Conservation (phyloP, 2,113 vertebrate species). For the Stomatorhinus ivindoensis region DNA sequence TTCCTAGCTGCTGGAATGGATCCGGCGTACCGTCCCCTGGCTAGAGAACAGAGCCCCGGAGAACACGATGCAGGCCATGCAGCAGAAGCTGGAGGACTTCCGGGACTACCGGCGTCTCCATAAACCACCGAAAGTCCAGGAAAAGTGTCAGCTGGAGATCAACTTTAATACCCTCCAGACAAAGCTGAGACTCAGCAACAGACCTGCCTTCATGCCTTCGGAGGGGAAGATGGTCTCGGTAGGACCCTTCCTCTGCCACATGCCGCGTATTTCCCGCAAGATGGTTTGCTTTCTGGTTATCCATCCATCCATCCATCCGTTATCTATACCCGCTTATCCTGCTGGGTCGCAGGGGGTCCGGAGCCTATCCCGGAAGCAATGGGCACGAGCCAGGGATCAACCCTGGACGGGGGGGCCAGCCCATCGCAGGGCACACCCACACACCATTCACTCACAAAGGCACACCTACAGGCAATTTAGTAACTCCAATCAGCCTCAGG, state of each 20-base stretch:
- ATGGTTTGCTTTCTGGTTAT: neutral
- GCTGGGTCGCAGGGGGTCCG: no score
- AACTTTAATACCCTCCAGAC: conserved; percentile 99
- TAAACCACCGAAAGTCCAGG: conserved; percentile 96
- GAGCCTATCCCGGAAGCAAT: no score
- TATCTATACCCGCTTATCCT: no score
- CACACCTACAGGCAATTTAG: no score
- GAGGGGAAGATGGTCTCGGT: conserved; percentile 98
- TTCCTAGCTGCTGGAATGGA: conserved; percentile 87
- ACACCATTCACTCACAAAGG: no score
- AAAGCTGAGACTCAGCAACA: conserved; percentile 93
- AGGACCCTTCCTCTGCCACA: conserved; percentile 31
- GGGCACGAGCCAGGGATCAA: no score
- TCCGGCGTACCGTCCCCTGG: conserved; percentile 93
- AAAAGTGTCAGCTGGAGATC: conserved; percentile 98
- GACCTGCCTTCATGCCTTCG: conserved; percentile 96
- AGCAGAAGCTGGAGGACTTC: conserved; percentile 98
- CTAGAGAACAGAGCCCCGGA: conserved; percentile 86
- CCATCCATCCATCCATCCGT: no score
- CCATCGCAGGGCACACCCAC: no score
- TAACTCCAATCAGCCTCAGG: no score
- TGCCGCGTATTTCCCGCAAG: neutral
- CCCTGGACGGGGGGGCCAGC: no score
- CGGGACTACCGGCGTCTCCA: conserved; percentile 89
- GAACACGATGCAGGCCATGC: conserved; percentile 99